Conservation (phyloP, 2,113 vertebrate species). For the Hydrochoerus hydrochaeris region DNA sequence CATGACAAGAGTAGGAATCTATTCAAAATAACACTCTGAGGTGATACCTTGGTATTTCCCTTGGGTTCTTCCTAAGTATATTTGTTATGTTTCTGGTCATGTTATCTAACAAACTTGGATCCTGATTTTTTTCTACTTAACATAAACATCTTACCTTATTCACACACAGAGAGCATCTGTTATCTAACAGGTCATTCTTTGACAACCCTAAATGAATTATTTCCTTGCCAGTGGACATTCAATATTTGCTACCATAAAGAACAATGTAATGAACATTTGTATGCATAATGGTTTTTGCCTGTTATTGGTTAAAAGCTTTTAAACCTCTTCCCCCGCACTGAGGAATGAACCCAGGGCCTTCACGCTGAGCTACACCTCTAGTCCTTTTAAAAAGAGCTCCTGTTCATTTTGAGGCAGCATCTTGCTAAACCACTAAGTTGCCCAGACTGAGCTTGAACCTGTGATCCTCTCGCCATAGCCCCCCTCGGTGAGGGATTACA, state of each 20-base stretch:
- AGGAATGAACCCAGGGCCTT: background rate
- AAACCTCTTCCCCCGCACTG: background rate
- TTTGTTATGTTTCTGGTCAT: background rate
- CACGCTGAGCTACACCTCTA: background rate
- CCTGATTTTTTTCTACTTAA: background rate
- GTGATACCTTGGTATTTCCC: background rate
- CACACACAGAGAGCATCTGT: background rate
- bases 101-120: background rate
- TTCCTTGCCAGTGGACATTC: background rate
- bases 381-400: background rate
- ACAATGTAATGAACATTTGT: background rate
- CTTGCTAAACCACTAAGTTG: background rate
- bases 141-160: background rate
- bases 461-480: background rate
- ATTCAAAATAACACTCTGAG: background rate
- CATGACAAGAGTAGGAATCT: background rate
- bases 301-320: background rate
- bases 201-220: background rate
- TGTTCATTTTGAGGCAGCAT: background rate
- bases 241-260: slow-evolving; percentile 10
- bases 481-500: background rate
- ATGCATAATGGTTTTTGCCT: background rate
- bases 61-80: background rate
- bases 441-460: background rate
- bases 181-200: background rate